Evolutionary conservation across 2,797 vertebrate genomes (phyloP), one percentile per base, ranked within the genome.

Genomic region (Chaenodraco wilsoni): DNA sequence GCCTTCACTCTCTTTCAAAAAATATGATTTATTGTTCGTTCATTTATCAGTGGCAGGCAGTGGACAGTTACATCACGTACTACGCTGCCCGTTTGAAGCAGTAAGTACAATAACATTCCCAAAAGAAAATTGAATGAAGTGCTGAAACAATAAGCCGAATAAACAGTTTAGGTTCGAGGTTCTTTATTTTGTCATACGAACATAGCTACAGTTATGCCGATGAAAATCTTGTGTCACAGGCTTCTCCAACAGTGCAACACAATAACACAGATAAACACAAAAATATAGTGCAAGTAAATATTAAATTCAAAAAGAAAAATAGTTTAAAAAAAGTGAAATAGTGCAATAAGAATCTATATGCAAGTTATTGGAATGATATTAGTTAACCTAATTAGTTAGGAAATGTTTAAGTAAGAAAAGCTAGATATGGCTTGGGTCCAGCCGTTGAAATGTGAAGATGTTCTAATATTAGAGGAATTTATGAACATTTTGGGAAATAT

Each of bases 1-100:
- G n/a, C 12, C 45, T 44, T 60, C 31, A 43, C 41, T 33, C 16
- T 66, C 59, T 65, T 40, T 21, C 6, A 49, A 58, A 57, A 43
- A n/a, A 14, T 15, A 4, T 4, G 2, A 73, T 1, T 72, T 41
- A 51, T 68, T 17, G 40, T n/a, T 21, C 3, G 0, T 51, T 65
- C 11, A 50, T 71, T 63, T 58, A 49, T 58, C 51, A 62, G 9
- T 0, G 1, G 21, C 16, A 37, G 33, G 33, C 33, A 37, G 33
- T 0, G 0, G 17, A 60, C 14, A 58, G 13, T 2, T 16, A 23
- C 2, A 31, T 21, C 21, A 48, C 10, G 33, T n/a, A 6, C 33
- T 19, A 40, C 17, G n/a, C n/a, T 45, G 16, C 37, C 19, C 1
- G 13, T n/a, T 23, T 61, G 23, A 21, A 0, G 0, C 23, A 31